Evolutionary conservation across 2,113 vertebrate genomes (phyloP).

Genomic region (Tetrax tetrax): DNA sequence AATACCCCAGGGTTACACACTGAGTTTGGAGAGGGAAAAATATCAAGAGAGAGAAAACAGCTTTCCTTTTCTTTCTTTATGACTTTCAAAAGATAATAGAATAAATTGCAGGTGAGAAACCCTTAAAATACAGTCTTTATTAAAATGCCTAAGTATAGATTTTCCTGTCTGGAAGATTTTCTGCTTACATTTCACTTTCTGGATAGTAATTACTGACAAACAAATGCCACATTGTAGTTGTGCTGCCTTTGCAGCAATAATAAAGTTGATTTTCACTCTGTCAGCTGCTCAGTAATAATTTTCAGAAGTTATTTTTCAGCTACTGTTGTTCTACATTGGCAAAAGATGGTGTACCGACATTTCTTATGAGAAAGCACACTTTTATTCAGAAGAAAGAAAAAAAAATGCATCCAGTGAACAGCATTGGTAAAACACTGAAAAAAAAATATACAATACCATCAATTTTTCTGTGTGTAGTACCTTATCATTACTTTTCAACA

Average conservation of each 20-base stretch:
- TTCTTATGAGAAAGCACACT: background rate
- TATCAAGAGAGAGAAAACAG: background rate
- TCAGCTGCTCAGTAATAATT: background rate
- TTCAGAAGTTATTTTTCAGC: background rate
- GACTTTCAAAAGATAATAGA: background rate
- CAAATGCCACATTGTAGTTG: background rate
- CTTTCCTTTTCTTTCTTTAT: background rate
- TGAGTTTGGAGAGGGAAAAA: background rate
- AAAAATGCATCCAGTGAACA: background rate
- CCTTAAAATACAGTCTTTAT: background rate
- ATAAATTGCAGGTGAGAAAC: background rate
- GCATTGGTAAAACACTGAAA: background rate
- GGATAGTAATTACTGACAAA: background rate
- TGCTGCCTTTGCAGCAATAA: background rate
- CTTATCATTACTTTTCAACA: background rate
- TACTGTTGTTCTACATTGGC: background rate
- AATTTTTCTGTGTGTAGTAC: background rate
- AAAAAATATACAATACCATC: background rate
- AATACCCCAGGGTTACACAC: background rate
- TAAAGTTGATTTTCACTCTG: background rate
- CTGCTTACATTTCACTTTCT: background rate
- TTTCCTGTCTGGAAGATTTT: background rate
- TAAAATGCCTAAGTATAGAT: background rate
- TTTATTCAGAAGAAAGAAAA: background rate
- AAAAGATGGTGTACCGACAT: background rate